These are phyloP conservation scores for Elephas maximus DNA, from an alignment of 2,113 vertebrate genomes.

Conservation along the genomic window DNA sequence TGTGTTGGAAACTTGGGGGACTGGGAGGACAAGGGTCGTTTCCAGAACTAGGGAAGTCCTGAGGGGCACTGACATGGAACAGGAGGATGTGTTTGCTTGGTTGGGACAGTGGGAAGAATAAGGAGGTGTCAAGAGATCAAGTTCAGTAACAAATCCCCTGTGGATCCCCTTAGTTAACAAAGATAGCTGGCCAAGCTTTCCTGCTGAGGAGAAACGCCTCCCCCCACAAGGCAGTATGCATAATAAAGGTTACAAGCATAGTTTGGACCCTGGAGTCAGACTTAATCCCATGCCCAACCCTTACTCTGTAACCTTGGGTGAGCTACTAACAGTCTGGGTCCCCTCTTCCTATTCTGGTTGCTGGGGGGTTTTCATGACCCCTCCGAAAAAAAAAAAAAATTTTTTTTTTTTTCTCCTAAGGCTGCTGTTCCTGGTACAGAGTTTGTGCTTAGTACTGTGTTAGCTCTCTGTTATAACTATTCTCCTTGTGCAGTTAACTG, in stretches of 20 bases:
- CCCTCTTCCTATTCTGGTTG: neutral
- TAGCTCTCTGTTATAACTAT: neutral
- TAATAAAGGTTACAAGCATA: neutral
- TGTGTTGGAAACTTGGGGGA: neutral
- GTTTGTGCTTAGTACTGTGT: fast-evolving
- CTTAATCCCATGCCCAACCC: neutral
- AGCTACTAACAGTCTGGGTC: neutral
- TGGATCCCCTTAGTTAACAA: neutral
- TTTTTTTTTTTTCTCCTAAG: neutral
- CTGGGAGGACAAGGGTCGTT: neutral
- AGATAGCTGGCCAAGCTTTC: neutral
- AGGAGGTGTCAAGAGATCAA: neutral
- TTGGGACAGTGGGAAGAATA: neutral
- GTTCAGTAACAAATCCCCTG: neutral
- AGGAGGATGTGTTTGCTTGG: neutral
- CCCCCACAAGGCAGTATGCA: too few relatives aligned
- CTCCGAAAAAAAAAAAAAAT: too few relatives aligned
- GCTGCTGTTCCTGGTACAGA: neutral
- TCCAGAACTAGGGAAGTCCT: neutral
- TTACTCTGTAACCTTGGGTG: neutral
- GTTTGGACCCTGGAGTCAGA: neutral
- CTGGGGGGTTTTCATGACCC: neutral
- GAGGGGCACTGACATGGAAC: neutral
- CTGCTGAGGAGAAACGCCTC: fast-evolving
- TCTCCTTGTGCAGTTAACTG: neutral